Percentiles rank a stretch among this genome's conserved stretches.
Conservation (phyloP, 2,797 vertebrate genomes). For the Rallus crepitans region DNA sequence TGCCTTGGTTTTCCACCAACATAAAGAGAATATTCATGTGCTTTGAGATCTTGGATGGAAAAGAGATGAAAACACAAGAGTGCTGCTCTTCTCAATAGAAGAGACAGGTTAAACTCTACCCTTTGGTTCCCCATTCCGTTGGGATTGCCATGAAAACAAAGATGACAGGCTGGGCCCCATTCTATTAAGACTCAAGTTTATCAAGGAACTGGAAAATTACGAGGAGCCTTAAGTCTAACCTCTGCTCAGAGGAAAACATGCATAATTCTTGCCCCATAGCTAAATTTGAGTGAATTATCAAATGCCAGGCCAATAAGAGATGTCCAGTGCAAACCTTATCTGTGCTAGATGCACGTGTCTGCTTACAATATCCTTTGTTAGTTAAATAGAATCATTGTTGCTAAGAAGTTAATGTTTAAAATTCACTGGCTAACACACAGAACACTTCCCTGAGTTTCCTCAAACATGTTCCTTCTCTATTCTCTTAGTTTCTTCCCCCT, state of each 20-base stretch:
- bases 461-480: conserved; percentile 17
- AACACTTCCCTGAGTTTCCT: conserved; percentile 4
- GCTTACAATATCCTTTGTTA: conserved; percentile 67
- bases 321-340: conserved; percentile 55
- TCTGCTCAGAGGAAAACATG: conserved; percentile 24
- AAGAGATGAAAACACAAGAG: conserved; percentile 38
- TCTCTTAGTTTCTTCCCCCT: background rate
- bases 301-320: conserved; percentile 45
- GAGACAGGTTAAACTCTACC: conserved; percentile 35
- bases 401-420: conserved; percentile 70
- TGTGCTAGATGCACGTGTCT: conserved; percentile 31
- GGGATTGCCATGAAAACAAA: conserved; percentile 41
- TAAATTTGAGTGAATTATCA: conserved; percentile 52
- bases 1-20: background rate
- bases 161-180: conserved; percentile 33
- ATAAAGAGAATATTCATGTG: background rate
- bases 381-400: conserved; percentile 68
- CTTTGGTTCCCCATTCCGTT: conserved; percentile 18
- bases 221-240: conserved; percentile 14
- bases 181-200: conserved; percentile 67
- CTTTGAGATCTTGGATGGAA: conserved; percentile 13
- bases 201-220: conserved; percentile 57
- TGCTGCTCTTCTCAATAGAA: conserved; percentile 16
- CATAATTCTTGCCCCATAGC: conserved; percentile 36
- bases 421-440: conserved; percentile 25